Evolutionary conservation across 2,113 vertebrate species (phyloP).

Genomic region (Clarias batrachus): DNA sequence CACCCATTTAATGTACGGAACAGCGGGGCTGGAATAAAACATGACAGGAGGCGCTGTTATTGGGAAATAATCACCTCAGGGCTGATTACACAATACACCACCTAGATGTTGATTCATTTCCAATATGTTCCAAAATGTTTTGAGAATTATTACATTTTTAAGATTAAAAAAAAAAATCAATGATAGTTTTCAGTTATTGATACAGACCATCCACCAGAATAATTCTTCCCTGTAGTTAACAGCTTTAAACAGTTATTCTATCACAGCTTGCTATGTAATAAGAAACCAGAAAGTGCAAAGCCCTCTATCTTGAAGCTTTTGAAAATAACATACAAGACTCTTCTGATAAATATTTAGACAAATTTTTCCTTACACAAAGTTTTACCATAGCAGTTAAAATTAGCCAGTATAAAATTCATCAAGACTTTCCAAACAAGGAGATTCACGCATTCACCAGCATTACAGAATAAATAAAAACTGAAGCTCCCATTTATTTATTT

Average conservation of each 20-base stretch:
- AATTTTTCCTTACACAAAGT: background rate
- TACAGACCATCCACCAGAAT: background rate
- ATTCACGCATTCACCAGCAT: background rate
- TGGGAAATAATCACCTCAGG: background rate
- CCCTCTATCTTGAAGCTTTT: background rate
- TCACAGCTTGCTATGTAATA: background rate
- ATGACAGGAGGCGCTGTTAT: background rate
- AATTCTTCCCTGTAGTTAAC: background rate
- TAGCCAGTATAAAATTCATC: background rate
- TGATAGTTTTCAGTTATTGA: background rate
- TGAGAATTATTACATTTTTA: background rate
- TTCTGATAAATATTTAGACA: background rate
- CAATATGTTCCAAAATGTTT: background rate
- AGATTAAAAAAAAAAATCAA: too few relatives aligned
- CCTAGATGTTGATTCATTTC: background rate
- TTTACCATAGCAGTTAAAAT: background rate
- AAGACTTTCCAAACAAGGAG: background rate
- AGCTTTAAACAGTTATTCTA: background rate
- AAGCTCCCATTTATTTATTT: slow-evolving; percentile 49
- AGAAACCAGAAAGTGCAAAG: background rate
- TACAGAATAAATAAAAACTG: background rate
- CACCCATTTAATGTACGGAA: slow-evolving; percentile 7
- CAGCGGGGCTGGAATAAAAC: background rate
- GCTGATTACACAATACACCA: background rate
- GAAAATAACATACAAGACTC: background rate